Evolutionary conservation across 2,113 vertebrate genomes (phyloP).

Genomic region (Propithecus coquereli): DNA sequence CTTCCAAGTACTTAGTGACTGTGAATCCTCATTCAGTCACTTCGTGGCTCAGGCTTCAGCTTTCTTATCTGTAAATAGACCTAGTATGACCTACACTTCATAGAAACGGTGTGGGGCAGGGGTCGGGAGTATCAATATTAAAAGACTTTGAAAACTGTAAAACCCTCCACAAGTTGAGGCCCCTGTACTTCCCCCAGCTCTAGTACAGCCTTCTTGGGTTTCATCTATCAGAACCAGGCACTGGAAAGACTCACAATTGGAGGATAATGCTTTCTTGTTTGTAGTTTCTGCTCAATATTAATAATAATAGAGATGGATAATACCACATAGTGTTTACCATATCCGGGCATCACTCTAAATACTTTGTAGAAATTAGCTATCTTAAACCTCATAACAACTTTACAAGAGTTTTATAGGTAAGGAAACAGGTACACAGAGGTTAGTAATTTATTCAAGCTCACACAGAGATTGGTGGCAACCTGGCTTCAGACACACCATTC

Average conservation of each 20-base stretch:
- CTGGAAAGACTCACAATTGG: neutral
- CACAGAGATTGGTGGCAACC: neutral
- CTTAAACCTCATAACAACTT: neutral
- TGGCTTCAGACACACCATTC: neutral
- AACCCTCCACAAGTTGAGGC: neutral
- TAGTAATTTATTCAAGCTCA: neutral
- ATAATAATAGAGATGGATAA: neutral
- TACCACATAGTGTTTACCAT: neutral
- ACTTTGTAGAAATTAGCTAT: constrained; percentile 16
- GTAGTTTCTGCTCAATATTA: neutral
- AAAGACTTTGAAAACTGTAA: neutral
- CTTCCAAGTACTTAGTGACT: neutral
- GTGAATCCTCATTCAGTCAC: neutral
- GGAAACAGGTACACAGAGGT: neutral
- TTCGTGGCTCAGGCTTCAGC: neutral
- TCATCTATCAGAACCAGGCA: neutral
- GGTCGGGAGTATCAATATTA: neutral
- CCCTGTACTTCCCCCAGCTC: neutral
- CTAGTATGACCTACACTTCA: neutral
- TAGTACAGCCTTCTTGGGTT: neutral
- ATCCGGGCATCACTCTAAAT: neutral
- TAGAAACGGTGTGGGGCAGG: neutral
- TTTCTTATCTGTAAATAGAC: neutral
- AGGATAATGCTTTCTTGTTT: neutral
- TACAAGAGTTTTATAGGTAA: neutral